Conservation (phyloP, 35 echinoderm and acorn worm genomes). For the Amphiura filiformis region DNA sequence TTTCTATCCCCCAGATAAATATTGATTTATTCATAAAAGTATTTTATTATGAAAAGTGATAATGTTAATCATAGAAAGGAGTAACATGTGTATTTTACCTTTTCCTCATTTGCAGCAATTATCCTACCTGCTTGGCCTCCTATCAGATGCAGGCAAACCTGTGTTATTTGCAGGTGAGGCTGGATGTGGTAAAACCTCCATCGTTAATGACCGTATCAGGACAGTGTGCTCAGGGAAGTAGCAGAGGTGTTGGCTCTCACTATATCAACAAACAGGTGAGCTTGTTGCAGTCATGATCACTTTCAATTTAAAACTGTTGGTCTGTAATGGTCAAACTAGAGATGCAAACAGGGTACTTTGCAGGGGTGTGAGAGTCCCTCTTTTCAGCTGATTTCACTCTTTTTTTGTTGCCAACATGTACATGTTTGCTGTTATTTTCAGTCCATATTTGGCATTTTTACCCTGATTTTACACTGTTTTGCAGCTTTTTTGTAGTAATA, state of each 20-base stretch:
- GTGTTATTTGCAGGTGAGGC: constrained; percentile 85
- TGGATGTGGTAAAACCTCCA: constrained; percentile 94
- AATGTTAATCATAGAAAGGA: too few species aligned
- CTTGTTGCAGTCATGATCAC: not conserved
- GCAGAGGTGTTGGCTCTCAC: constrained; percentile 91
- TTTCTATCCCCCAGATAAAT: too few species aligned
- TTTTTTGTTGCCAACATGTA: too few species aligned
- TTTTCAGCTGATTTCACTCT: too few species aligned
- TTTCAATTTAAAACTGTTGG: not conserved
- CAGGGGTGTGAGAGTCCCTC: too few species aligned
- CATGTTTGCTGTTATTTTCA: too few species aligned
- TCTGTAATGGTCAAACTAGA: not conserved
- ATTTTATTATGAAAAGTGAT: too few species aligned
- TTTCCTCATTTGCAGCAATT: constrained; percentile 75
- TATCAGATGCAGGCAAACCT: constrained; percentile 92
- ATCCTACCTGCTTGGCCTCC: constrained; percentile 80
- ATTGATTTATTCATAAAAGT: too few species aligned
- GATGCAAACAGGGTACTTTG: not conserved
- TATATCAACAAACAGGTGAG: constrained; percentile 80
- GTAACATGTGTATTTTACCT: too few species aligned
- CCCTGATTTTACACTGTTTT: too few species aligned
- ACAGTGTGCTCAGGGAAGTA: constrained; percentile 98
- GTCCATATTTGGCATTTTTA: too few species aligned
- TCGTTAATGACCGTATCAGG: constrained; percentile 91
- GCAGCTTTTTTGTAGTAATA: too few species aligned